These are phyloP conservation scores for Chloebia gouldiae DNA, from an alignment of 2,113 vertebrate genomes.

Conservation along the genomic window DNA sequence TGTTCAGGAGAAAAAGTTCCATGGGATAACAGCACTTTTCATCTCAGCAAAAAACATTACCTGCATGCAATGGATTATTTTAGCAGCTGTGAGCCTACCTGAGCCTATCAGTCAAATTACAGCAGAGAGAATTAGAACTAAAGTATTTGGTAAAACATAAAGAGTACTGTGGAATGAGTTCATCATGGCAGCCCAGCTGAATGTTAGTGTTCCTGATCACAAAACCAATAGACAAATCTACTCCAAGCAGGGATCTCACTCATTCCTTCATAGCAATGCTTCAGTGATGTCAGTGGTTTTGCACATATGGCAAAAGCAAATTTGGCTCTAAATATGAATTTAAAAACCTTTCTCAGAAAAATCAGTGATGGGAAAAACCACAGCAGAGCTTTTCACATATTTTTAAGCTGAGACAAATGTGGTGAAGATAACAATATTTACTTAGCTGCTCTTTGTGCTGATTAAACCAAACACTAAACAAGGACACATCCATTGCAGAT, in stretches of 20 bases:
- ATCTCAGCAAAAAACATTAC: background rate
- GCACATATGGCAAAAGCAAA: background rate
- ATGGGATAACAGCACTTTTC: background rate
- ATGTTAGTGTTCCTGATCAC: background rate
- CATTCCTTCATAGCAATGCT: fast-evolving
- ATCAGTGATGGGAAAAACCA: background rate
- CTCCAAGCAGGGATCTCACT: background rate
- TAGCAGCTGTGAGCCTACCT: background rate
- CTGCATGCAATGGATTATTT: fast-evolving
- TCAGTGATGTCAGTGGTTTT: background rate
- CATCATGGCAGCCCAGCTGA: background rate
- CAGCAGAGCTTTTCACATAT: background rate
- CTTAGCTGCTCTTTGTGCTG: background rate
- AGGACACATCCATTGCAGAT: background rate
- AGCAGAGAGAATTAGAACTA: background rate
- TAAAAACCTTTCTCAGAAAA: background rate
- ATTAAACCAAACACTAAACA: background rate
- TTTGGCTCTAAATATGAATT: background rate
- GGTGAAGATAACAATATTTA: background rate
- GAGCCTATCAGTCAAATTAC: background rate
- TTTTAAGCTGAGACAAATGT: background rate
- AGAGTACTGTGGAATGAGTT: background rate
- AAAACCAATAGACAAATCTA: background rate
- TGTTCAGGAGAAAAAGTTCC: background rate
- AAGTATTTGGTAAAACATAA: background rate